phyloP scores from a whole-genome alignment of 2,113 vertebrate species.

The Anhinga rufa region DNA sequence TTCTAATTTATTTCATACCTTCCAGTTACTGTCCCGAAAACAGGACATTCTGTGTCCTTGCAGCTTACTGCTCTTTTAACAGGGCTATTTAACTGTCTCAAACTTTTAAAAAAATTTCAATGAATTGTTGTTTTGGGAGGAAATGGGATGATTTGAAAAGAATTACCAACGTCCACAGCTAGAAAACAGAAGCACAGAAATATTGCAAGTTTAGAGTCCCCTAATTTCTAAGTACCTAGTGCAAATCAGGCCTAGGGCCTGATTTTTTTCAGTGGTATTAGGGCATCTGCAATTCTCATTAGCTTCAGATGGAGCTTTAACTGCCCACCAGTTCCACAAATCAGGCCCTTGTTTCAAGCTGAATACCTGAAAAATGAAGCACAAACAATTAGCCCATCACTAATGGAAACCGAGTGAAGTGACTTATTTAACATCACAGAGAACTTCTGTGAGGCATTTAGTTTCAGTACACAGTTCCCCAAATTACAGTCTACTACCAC shows the following conservation, averaged over 20 bases:
- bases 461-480: background rate
- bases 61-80: background rate
- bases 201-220: background rate
- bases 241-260: constrained; percentile 8
- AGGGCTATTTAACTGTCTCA: background rate
- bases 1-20: background rate
- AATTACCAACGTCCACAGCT: background rate
- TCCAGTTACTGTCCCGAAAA: background rate
- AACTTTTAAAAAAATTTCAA: background rate
- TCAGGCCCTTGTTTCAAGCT: constrained; percentile 4
- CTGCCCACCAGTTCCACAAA: constrained; percentile 2
- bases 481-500: background rate
- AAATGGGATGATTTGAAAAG: background rate
- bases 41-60: background rate
- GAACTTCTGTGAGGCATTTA: background rate
- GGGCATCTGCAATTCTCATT: background rate
- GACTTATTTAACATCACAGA: background rate
- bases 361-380: constrained; percentile 15
- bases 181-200: background rate
- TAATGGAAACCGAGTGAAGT: background rate
- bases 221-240: background rate
- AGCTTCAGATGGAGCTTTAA: background rate
- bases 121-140: background rate
- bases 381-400: background rate
- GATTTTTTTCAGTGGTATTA: background rate